Evolutionary conservation across 92 coral and sea anemone genomes (phyloP).

Genomic region (Blastomussa wellsi): DNA sequence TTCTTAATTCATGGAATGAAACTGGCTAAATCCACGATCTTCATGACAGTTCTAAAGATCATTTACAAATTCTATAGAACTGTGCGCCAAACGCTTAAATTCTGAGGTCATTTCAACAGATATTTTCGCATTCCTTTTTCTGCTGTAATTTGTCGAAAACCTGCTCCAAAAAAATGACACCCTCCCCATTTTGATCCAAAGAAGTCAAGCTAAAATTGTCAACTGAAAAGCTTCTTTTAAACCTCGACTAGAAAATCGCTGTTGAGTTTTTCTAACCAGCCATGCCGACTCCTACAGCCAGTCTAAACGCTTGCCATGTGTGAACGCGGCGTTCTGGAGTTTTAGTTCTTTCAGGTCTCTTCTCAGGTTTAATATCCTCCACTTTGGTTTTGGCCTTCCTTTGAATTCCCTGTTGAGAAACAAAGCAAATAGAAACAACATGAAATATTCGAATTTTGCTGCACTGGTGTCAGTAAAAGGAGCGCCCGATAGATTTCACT

Average conservation of each 20-base stretch:
- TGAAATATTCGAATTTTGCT: not conserved
- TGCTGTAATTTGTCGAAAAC: too few species aligned
- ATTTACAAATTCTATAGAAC: not conserved
- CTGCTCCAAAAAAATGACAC: too few species aligned
- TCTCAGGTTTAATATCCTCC: not conserved
- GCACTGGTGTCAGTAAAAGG: too few species aligned
- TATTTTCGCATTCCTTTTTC: too few species aligned
- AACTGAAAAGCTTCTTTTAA: not conserved
- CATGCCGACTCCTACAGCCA: conserved; percentile 51
- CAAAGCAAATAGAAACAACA: not conserved
- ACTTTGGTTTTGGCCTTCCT: conserved; percentile 22
- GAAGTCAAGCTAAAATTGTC: not conserved
- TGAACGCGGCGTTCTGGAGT: not conserved
- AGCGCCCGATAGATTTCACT: not conserved
- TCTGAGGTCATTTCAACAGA: too few species aligned
- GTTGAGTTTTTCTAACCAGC: conserved; percentile 47
- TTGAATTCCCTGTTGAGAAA: conserved; percentile 20
- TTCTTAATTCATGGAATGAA: too few species aligned
- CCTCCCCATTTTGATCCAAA: not conserved
- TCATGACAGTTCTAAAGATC: not conserved
- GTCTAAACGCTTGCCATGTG: conserved; percentile 52
- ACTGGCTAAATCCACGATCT: not conserved
- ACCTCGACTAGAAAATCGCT: not conserved
- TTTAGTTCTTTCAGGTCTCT: not conserved
- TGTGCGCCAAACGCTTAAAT: not conserved